A percentile compares a stretch with the other conserved stretches of the same genome.
Evolutionary conservation across 2,797 vertebrate genomes (phyloP).

Genomic region (Siniperca scherzeri): DNA sequence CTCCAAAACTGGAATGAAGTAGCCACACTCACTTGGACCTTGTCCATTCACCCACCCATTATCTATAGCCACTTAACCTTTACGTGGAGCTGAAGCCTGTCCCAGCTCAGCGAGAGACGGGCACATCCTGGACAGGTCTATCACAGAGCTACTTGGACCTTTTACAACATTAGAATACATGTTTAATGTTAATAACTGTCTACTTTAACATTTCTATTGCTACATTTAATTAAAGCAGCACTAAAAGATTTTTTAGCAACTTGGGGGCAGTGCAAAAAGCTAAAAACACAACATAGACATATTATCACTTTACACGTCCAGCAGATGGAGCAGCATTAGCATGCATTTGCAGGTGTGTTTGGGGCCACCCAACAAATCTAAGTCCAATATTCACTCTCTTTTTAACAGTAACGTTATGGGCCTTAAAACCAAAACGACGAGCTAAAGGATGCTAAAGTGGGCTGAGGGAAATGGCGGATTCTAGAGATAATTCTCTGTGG

Average conservation of each 20-base stretch:
- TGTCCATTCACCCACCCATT: constrained; percentile 1
- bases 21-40: not conserved
- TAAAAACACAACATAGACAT: not conserved
- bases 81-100: not conserved
- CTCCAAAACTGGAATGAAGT: not conserved
- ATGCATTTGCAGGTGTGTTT: not conserved
- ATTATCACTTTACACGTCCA: not conserved
- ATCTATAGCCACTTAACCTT: constrained; percentile 7
- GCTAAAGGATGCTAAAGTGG: not conserved
- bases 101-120: not conserved
- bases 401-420: not conserved
- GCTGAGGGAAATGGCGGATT: not conserved
- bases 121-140: not conserved
- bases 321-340: not conserved
- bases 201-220: not conserved
- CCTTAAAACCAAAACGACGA: not conserved
- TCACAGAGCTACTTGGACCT: not conserved
- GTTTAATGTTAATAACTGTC: not conserved
- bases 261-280: not conserved
- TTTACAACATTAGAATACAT: not conserved
- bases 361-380: not conserved
- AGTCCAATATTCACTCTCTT: not conserved
- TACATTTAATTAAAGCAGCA: not conserved
- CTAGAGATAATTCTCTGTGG: not conserved
- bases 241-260: not conserved